Percentiles rank a stretch among this genome's conserved stretches.
These are phyloP conservation scores for Heliothis virescens DNA, from an alignment of 1,140 invertebrate genomes.

Conservation along the genomic window DNA sequence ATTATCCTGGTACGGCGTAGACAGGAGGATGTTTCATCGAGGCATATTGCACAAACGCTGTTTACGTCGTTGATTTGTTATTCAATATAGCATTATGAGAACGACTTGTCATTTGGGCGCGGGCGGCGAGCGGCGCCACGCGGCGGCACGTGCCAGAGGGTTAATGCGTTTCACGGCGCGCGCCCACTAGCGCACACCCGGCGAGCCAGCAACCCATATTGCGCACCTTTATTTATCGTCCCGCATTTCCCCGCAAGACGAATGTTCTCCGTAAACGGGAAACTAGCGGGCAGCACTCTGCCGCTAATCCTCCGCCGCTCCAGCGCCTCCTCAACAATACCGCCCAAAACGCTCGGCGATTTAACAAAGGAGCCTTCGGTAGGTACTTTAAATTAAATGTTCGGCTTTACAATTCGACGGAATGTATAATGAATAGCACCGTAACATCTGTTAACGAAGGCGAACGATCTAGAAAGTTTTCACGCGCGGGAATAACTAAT, in stretches of 20 bases:
- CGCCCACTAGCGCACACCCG: slow-evolving; percentile 38
- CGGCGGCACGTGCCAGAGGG: slow-evolving; percentile 55
- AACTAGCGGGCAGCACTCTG: slow-evolving; percentile 66
- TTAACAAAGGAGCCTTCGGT: slow-evolving; percentile 82
- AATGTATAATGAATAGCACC: slow-evolving; percentile 86
- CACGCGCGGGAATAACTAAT: slow-evolving; percentile 86
- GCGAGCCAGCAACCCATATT: slow-evolving; percentile 60
- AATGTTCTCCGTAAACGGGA: slow-evolving; percentile 65
- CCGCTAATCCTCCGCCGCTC: slow-evolving; percentile 71
- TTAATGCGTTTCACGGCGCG: slow-evolving; percentile 51
- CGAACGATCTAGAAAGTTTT: slow-evolving; percentile 86
- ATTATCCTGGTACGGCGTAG: slow-evolving; percentile 57
- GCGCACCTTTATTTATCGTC: slow-evolving; percentile 70
- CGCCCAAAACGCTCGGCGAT: slow-evolving; percentile 76
- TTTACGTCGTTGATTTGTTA: slow-evolving; percentile 58
- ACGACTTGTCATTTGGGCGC: slow-evolving; percentile 38
- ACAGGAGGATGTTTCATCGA: slow-evolving; percentile 40
- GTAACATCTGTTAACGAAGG: slow-evolving; percentile 86
- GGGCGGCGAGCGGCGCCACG: not conserved
- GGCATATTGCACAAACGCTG: slow-evolving; percentile 45
- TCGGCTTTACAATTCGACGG: slow-evolving; percentile 85
- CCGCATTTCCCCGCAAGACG: slow-evolving; percentile 60
- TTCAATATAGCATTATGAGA: slow-evolving; percentile 57
- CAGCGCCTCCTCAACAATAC: slow-evolving; percentile 74
- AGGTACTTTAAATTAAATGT: slow-evolving; percentile 86